Percentiles rank a stretch among this genome's conserved stretches.
phyloP scores from a whole-genome alignment of 2,888 invertebrate genomes.

The Microplitis deprimator region DNA sequence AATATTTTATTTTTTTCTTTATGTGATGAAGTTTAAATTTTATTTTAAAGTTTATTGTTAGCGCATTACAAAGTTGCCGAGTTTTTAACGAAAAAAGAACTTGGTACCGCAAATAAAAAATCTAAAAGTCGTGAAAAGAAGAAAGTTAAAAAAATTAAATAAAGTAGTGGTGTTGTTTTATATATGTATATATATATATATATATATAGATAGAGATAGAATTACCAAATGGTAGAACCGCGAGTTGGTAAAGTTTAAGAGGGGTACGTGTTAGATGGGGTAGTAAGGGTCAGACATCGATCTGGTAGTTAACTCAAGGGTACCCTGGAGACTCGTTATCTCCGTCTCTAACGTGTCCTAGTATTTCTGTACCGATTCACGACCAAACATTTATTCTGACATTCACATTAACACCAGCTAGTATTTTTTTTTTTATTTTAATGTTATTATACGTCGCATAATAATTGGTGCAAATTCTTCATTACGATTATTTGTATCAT shows the following conservation, averaged over 20 bases:
- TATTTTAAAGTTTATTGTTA: neutral
- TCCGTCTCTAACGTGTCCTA: constrained; percentile 57
- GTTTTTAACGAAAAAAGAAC: neutral
- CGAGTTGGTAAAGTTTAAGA: constrained; percentile 11
- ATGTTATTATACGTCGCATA: too few relatives aligned
- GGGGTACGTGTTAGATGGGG: constrained; percentile 19
- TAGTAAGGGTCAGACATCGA: constrained; percentile 64
- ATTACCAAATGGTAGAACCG: neutral
- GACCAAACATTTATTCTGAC: constrained; percentile 48
- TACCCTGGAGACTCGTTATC: constrained; percentile 69
- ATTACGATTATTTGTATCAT: too few relatives aligned
- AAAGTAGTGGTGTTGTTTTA: neutral
- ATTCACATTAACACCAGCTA: constrained; percentile 50
- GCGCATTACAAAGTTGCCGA: neutral
- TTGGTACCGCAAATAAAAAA: neutral
- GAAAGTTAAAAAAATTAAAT: neutral
- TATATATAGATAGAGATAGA: neutral
- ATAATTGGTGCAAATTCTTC: too few relatives aligned
- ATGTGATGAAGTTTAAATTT: neutral
- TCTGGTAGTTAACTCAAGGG: constrained; percentile 69
- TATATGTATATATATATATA: too few relatives aligned
- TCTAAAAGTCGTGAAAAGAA: neutral
- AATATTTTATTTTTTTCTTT: neutral
- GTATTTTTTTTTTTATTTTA: too few relatives aligned
- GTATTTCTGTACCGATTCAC: constrained; percentile 53